phyloP scores from a whole-genome alignment of 2,113 vertebrate species.

The Hippocampus guttulatus region DNA sequence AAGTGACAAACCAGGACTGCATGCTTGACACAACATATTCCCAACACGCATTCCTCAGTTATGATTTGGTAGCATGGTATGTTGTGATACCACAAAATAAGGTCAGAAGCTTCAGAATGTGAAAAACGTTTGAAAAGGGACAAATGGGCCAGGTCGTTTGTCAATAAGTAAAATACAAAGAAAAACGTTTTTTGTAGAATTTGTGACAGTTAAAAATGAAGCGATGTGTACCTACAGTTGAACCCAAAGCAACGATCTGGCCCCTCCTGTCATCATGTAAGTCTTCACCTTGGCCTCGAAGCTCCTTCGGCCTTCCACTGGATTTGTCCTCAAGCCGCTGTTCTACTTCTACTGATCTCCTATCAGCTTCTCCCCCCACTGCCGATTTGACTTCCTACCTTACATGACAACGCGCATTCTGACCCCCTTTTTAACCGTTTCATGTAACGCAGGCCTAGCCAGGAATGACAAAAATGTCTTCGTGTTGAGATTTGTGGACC shows the following conservation, averaged over 20 bases:
- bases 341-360: not conserved
- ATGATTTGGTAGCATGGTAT: too few relatives aligned
- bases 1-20: not conserved
- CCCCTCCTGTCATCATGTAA: constrained; percentile 5
- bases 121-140: too few relatives aligned
- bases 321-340: not conserved
- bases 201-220: not conserved
- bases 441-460: not conserved
- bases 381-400: not conserved
- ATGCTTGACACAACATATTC: too few relatives aligned
- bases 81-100: too few relatives aligned
- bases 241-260: not conserved
- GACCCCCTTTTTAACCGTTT: not conserved
- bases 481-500: constrained; percentile 10
- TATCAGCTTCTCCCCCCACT: not conserved
- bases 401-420: not conserved
- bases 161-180: too few relatives aligned
- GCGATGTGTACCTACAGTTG: constrained; percentile 1
- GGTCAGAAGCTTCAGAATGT: too few relatives aligned
- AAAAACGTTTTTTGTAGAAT: too few relatives aligned
- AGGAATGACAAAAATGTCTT: constrained; percentile 10
- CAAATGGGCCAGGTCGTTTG: too few relatives aligned
- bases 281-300: not conserved
- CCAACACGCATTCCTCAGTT: too few relatives aligned
- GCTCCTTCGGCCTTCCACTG: not conserved